Evolutionary conservation across 2,797 vertebrate species (phyloP), one percentile per base, ranked within the genome.

Genomic region (Microctenopoma steveboyesi): DNA sequence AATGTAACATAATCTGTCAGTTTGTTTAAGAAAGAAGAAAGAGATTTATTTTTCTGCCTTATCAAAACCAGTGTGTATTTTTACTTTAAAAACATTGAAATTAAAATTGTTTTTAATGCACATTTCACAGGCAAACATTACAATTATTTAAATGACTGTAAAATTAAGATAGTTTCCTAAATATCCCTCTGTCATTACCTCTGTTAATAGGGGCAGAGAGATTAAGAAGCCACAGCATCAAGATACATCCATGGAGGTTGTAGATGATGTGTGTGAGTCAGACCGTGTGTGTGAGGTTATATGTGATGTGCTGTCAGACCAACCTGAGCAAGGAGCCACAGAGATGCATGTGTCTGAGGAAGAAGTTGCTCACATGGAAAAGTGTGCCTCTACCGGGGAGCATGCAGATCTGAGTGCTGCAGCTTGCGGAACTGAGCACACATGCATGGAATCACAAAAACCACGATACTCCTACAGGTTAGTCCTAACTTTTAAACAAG

Each of bases 391-490:
- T 6, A 1, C 30, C 0, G 60, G 59, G 59, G 74, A 64, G 51
- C 30, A 57, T 0, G 4, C 37, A 27, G 46, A 60, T 45, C 13
- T 61, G 58, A 18, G 61, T 59, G 48, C 69, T 53, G 53, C 72
- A 35, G 55, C n/a, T 63, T 55, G 57, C 25, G 16, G 22, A 49
- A 22, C 11, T 0, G 58, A 43, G 8, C 50, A 59, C 5, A 43
- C 53, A 50, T 69, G 47, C 28, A n/a, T 39, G 1, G 64, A 69
- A 16, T 53, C 67, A 33, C 53, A 18, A 11, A 94, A 90, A 66
- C 82, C 90, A 48, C 79, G 51, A 47, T 94, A 90, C 84, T 90
- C 92, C 42, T 91, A 93, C 88, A 95, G 92, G 94, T 94, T 64
- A 59, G 92, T 60, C 5, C 73, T 69, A 7, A 13, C 49, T 52